Conservation (phyloP, 2,113 vertebrate species). For the Hymenochirus boettgeri region DNA sequence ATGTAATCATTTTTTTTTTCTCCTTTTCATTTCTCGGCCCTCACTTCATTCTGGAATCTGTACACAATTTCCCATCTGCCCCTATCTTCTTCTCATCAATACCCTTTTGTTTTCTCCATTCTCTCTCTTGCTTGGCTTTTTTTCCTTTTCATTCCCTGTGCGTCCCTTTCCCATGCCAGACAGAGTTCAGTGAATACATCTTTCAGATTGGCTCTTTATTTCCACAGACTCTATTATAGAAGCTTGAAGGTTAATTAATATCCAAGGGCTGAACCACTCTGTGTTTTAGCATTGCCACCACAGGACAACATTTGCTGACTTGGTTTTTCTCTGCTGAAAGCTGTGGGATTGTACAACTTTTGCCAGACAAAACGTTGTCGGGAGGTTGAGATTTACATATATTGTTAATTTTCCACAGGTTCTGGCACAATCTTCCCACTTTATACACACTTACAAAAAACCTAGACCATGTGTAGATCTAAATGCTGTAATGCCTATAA, state of each 20-base stretch:
- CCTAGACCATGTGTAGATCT: no score
- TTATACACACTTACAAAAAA: no score
- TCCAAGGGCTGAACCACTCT: conserved; percentile 15
- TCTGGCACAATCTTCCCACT: no score
- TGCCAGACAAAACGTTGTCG: background rate
- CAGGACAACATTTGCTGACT: background rate
- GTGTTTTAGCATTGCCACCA: background rate
- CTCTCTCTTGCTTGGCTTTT: background rate
- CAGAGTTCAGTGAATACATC: background rate
- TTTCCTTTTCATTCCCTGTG: background rate
- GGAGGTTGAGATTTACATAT: no score
- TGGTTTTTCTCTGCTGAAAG: background rate
- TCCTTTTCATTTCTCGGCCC: background rate
- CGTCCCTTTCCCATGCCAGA: background rate
- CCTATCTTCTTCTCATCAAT: background rate
- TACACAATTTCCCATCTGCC: background rate
- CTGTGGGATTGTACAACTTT: conserved; percentile 1
- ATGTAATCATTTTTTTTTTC: background rate
- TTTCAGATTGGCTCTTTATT: background rate
- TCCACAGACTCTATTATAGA: background rate
- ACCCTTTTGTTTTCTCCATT: background rate
- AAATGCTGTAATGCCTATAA: no score
- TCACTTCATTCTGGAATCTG: background rate
- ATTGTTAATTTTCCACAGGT: no score
- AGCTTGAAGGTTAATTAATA: conserved; percentile 29